phyloP scores from a whole-genome alignment of 2,113 vertebrate genomes.

The Hemicordylus capensis region DNA sequence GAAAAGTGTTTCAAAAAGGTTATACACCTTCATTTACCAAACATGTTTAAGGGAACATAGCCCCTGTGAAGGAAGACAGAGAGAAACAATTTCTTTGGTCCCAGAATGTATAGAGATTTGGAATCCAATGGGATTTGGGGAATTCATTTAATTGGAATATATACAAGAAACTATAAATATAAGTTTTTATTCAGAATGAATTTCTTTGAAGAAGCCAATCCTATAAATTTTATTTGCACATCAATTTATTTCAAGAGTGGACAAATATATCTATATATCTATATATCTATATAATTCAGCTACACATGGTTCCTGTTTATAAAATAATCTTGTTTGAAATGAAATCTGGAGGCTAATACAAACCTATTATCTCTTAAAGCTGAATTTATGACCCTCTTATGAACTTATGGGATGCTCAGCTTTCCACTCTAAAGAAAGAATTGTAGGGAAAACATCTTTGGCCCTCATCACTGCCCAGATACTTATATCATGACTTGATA shows the following conservation, averaged over 20 bases:
- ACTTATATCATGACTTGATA: too few relatives aligned
- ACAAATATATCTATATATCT: constrained; percentile 49
- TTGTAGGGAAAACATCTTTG: too few relatives aligned
- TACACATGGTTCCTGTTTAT: too few relatives aligned
- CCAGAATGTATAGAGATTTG: constrained; percentile 27
- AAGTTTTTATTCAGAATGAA: constrained; percentile 61
- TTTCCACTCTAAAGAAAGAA: too few relatives aligned
- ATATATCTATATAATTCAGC: too few relatives aligned
- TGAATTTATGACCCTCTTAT: too few relatives aligned
- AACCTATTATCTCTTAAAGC: too few relatives aligned
- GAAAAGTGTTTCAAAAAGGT: constrained; percentile 10
- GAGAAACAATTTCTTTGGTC: neutral
- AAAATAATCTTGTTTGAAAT: too few relatives aligned
- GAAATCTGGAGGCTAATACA: too few relatives aligned
- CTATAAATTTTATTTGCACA: constrained; percentile 72
- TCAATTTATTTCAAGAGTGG: constrained; percentile 71
- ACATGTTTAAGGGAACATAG: neutral
- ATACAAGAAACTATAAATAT: constrained; percentile 11
- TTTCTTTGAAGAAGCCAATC: constrained; percentile 70
- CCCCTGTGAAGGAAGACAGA: neutral
- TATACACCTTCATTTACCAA: neutral
- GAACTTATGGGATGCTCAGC: too few relatives aligned
- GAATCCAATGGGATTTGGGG: too few relatives aligned
- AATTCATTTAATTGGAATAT: neutral
- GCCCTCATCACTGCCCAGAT: too few relatives aligned